A percentile compares a stretch with the other conserved stretches of the same genome.
Evolutionary conservation across 2,888 invertebrate species (phyloP).

Genomic region (Theretra japonica): DNA sequence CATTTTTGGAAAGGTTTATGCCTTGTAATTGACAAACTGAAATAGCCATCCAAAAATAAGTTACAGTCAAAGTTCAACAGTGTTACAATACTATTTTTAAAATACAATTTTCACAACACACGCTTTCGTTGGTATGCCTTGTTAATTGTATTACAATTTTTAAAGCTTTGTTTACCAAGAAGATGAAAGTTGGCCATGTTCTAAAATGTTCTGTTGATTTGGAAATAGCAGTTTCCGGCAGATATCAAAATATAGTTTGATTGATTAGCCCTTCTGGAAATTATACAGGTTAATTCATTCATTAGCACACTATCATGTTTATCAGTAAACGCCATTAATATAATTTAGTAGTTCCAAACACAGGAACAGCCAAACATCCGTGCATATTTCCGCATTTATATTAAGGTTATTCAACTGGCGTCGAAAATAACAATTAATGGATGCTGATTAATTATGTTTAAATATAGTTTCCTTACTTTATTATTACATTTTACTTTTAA

Average conservation of each 20-base stretch:
- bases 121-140: no score
- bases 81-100: no score
- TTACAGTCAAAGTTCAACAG: no score
- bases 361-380: slow-evolving; percentile 19
- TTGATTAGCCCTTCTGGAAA: neutral
- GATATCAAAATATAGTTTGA: neutral
- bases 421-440: slow-evolving; percentile 9
- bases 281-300: slow-evolving; percentile 7
- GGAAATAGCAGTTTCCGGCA: no score
- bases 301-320: slow-evolving; percentile 5
- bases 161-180: no score
- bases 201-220: no score
- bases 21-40: no score
- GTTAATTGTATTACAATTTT: no score
- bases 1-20: no score
- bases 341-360: slow-evolving; percentile 15
- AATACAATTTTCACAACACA: no score
- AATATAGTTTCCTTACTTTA: neutral
- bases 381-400: slow-evolving; percentile 19
- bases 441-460: neutral
- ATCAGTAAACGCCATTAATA: slow-evolving; percentile 16
- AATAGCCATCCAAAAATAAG: no score
- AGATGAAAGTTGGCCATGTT: no score
- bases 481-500: neutral
- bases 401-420: slow-evolving; percentile 22